Percentiles rank a stretch among this genome's conserved stretches.
phyloP scores from a whole-genome alignment of 2,797 vertebrate genomes.

The Coranthus polyacanthus region DNA sequence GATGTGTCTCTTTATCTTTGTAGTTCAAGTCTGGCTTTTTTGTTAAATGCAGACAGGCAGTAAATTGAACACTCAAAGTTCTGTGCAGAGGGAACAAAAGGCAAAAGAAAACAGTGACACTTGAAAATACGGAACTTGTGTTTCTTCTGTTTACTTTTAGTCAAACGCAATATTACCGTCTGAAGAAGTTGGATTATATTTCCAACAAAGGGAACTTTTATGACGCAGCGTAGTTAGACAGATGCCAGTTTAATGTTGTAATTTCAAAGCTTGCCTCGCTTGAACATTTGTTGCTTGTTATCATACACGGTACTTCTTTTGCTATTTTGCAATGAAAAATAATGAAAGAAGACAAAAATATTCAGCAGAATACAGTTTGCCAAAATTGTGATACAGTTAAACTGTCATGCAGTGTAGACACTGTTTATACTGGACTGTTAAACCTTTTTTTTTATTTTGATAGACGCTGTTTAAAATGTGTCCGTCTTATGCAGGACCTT shows the following conservation, averaged over 20 bases:
- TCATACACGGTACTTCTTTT: slow-evolving; percentile 15
- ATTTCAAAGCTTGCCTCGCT: slow-evolving; percentile 13
- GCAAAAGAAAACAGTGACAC: slow-evolving; percentile 19
- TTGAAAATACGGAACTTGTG: slow-evolving; percentile 5
- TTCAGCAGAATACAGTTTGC: no score
- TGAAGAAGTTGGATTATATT: slow-evolving; percentile 5
- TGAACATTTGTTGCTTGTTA: slow-evolving; percentile 5
- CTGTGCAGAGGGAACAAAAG: slow-evolving; percentile 35
- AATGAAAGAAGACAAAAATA: neutral
- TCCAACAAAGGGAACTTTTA: neutral
- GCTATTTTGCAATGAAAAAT: neutral
- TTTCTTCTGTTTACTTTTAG: slow-evolving; percentile 23
- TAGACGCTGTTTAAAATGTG: no score
- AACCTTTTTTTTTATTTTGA: no score
- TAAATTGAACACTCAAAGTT: slow-evolving; percentile 70
- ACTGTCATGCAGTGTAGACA: no score
- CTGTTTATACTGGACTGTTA: no score
- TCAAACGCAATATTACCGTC: neutral
- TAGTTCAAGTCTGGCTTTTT: slow-evolving; percentile 56
- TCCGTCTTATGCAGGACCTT: slow-evolving; percentile 16
- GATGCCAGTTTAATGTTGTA: neutral
- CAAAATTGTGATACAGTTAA: no score
- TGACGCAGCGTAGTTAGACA: neutral
- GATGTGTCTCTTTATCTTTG: slow-evolving; percentile 59
- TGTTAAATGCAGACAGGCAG: slow-evolving; percentile 74